Conservation (phyloP, 2,113 vertebrate species). For the Butorides virescens region DNA sequence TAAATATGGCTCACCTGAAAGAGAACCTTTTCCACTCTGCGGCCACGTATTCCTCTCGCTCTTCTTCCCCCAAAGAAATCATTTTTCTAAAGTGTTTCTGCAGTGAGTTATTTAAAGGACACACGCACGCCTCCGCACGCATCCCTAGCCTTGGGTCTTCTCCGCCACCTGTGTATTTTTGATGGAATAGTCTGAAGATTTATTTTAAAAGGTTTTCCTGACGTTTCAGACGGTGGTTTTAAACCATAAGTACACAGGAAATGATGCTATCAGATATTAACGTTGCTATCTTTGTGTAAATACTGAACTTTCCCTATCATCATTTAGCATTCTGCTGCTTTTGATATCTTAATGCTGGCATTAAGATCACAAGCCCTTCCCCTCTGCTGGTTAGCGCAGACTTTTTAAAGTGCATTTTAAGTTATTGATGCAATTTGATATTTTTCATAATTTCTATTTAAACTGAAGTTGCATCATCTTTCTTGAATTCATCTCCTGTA, state of each 20-base stretch:
- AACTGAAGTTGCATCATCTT: conserved; percentile 84
- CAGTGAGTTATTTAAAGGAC: conserved; percentile 29
- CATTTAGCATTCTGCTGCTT: conserved; percentile 73
- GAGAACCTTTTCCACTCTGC: conserved; percentile 12
- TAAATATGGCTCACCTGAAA: conserved; percentile 23
- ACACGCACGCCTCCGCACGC: neutral
- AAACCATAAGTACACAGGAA: conserved; percentile 65
- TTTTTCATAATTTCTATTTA: conserved; percentile 82
- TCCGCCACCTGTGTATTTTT: conserved; percentile 66
- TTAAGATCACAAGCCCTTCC: conserved; percentile 83
- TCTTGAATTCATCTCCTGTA: conserved; percentile 76
- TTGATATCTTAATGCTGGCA: conserved; percentile 91
- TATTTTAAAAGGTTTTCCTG: conserved; percentile 65
- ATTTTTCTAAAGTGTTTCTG: conserved; percentile 23
- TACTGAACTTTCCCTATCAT: conserved; percentile 56
- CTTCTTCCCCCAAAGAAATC: neutral
- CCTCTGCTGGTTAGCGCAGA: conserved; percentile 73
- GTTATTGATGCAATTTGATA: conserved; percentile 90
- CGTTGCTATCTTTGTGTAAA: conserved; percentile 69
- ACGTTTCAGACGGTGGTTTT: conserved; percentile 59
- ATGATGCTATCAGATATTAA: conserved; percentile 49
- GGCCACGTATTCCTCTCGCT: neutral
- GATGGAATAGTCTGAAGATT: conserved; percentile 56
- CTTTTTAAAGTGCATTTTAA: conserved; percentile 80
- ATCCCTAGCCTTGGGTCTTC: conserved; percentile 28